Base-by-base conservation (phyloP, 2,888 invertebrate genomes). In the Tromatobia lineatoria region DNA sequence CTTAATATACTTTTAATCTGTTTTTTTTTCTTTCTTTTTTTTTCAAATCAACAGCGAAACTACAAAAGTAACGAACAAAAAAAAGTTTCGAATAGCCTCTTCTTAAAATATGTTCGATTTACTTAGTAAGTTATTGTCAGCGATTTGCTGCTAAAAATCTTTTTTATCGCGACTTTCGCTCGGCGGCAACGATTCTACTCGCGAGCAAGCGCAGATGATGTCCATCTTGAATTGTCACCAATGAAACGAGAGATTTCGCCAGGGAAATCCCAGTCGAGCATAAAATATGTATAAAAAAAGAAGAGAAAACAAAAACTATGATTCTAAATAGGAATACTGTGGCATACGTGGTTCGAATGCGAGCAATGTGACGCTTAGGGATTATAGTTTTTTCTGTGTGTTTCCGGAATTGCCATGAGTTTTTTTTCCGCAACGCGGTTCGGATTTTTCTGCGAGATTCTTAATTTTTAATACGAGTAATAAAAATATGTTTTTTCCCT, bases 321-420 rank as follows among this genome's bases (percentile, higher is more conserved):
- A 77, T 77, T 77, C 29, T 67, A 70, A 59, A 34, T 70, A 59
- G 47, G 50, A 78, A 78, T 70, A 78, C 77, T 69, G 77, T 64
- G 13, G 23, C 67, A 47, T 47, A 47, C 47, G 23, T 69, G 7
- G 38, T 34, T 69, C 77, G 69, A 61, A 18, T 18, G 61, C 61
- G 74, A 61, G 20, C 18, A 64, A 34, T 50, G 47, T 34, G 74
- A 47, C 61, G 74, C 59, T 29, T 47, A 20, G n/a, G 74, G 75
- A 50, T 64, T 64, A 61, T 47, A 47, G 57, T 59, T 61, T 7
- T 13, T 11, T 61, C 47, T 61, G n/a, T n/a, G 10, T 29, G 29
- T 61, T 47, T 47, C 18, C 3, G 18, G 18, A 20, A 59, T 52
- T 34, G 15, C 38, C 20, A 1, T 64, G 34, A 50, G 50, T 52